Evolutionary conservation across 2,888 invertebrate species (phyloP), one percentile per base, ranked within the genome.

Genomic region (Actias luna): DNA sequence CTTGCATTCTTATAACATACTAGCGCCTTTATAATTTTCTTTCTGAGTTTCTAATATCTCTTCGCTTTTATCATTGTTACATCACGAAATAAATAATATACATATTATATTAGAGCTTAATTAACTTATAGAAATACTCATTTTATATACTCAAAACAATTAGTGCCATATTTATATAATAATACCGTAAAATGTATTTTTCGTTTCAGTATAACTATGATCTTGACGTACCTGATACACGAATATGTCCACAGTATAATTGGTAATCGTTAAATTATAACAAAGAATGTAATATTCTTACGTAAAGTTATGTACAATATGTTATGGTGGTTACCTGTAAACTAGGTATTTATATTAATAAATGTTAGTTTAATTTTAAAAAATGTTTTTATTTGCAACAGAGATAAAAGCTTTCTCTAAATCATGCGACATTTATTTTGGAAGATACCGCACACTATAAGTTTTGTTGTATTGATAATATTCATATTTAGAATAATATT

Each of bases 151-250:
- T 39, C 25, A 63, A 10, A 46, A 22, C 12, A 50, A 18, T 22
- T 1, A 65, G 67, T 75, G 71, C 71, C 70, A 75, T 77, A 68
- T 64, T 65, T 59, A 7, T 7, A 7, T 33, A 8, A 7, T 7
- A 55, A 59, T 25, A 16, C 75, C 65, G 62, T 70, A 68, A 65
- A 70, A 70, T 71, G 59, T 73, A 69, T 83, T 85, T 87, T 75
- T 79, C 72, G 75, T 92, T 92, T 87, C 92, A 92, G 92, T 79
- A 78, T 87, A 72, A 84, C 88, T 81, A 74, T 91, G 85, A 77
- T 87, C 72, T 79, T 92, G 78, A 86, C 87, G 81, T 91, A 84
- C 91, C 84, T 92, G 88, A 80, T 85, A 74, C 89, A 88, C 65
- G 88, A 80, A 73, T 91, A 86, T 84, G 70, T 86, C 82, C 82